These are phyloP conservation scores for Isurus oxyrinchus DNA, from an alignment of 2,113 vertebrate species.

Conservation along the genomic window DNA sequence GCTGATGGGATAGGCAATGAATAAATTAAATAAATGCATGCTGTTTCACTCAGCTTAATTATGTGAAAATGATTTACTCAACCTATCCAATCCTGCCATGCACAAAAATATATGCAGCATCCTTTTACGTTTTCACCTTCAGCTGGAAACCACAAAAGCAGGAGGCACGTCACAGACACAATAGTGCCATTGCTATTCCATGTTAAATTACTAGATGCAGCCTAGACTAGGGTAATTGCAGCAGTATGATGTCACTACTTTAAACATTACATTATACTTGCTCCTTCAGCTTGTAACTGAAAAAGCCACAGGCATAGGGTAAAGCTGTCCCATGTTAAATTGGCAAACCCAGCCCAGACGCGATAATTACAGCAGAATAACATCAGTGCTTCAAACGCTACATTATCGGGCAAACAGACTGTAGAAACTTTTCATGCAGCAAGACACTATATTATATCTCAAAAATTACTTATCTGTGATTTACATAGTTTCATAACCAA, in stretches of 20 bases:
- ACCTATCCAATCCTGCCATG: not conserved
- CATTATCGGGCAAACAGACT: not conserved
- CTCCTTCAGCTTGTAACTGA: not conserved
- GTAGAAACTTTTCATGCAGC: not conserved
- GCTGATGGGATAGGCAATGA: not conserved
- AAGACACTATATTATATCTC: not conserved
- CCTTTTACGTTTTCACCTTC: not conserved
- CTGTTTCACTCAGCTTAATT: not conserved
- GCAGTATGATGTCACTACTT: not conserved
- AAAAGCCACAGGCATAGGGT: not conserved
- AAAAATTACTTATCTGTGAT: not conserved
- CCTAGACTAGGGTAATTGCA: too few relatives aligned
- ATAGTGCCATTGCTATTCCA: not conserved
- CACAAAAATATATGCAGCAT: not conserved
- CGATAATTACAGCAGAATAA: not conserved
- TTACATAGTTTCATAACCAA: constrained; percentile 16
- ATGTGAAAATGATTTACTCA: not conserved
- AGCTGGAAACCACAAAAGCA: not conserved
- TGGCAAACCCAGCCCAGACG: not conserved
- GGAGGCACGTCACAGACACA: not conserved
- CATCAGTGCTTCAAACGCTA: not conserved
- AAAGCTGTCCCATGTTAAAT: not conserved
- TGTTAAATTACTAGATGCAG: not conserved
- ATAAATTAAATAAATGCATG: not conserved
- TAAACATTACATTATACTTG: not conserved